Evolutionary conservation across 2,888 invertebrate genomes (phyloP), one percentile per base, ranked within the genome.

Genomic region (Thecophora atra): DNA sequence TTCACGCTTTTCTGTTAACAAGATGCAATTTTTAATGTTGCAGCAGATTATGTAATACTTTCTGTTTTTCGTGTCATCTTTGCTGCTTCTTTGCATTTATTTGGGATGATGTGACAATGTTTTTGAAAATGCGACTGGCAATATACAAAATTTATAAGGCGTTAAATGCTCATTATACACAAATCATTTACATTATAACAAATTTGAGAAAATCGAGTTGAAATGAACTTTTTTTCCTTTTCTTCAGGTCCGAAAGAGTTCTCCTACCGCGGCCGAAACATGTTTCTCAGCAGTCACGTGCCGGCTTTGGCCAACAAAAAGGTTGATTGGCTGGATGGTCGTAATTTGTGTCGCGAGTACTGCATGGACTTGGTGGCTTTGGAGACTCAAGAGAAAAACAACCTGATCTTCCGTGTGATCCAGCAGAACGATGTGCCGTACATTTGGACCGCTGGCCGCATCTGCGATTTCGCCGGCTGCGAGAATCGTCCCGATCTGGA

Each of bases 391-490:
- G 94, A 95, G 85, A 94, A 96, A 86, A 95, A 96, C 84, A 95
- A 95, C 87, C 91, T 95, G 81, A 91, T 95, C 86, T 95, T 94
- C 91, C 93, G 92, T 86, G 90, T 95, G 58, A 94, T 95, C 78
- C 94, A 94, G 86, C 93, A 94, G 86, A 94, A 94, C 79, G 94
- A 95, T 85, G 93, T 95, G 63, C 95, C 95, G 3, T 96, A 95
- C 89, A 96, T 96, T 83, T 96, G 96, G 96, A 96, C 96, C 17
- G 94, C 94, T 6, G 96, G 96, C 69, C 92, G 96, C 79, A 90
- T 96, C 73, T 96, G 96, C 84, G 96, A 96, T 89, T 96, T 96
- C 90, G 95, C 95, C 84, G 96, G 96, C 73, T 96, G 96, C 86
- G 95, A 95, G 85, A 91, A 92, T 78, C 92, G 96, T 77, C 90